Conservation (phyloP, 1,140 invertebrate genomes). For the Cydia fagiglandana region DNA sequence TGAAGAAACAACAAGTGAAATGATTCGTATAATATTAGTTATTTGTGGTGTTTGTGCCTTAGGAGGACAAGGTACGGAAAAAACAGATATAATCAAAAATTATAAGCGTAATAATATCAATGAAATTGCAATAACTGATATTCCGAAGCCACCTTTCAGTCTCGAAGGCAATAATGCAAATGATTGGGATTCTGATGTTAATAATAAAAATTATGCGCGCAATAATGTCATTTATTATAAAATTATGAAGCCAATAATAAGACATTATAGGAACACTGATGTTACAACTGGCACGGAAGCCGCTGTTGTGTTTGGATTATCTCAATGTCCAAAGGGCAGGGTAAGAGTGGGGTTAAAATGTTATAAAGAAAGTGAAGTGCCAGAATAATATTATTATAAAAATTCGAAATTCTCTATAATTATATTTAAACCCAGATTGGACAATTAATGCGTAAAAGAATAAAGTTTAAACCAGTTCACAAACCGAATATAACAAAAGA, state of each 20-base stretch:
- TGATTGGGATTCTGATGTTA: background rate
- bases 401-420: background rate
- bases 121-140: background rate
- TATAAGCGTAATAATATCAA: background rate
- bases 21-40: background rate
- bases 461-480: too few relatives aligned
- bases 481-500: too few relatives aligned
- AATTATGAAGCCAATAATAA: constrained; percentile 3
- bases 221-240: background rate
- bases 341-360: background rate
- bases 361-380: background rate
- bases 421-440: background rate
- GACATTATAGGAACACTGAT: background rate
- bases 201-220: background rate
- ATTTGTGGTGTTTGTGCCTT: background rate
- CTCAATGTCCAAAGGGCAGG: background rate
- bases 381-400: background rate
- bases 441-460: too few relatives aligned
- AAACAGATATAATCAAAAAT: background rate
- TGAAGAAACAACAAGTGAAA: background rate
- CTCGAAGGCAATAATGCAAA: background rate
- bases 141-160: background rate
- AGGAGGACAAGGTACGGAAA: background rate
- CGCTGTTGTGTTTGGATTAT: background rate
- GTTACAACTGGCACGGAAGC: background rate